Evolutionary conservation across 2,888 invertebrate genomes (phyloP).

Genomic region (Cistogaster globosa): DNA sequence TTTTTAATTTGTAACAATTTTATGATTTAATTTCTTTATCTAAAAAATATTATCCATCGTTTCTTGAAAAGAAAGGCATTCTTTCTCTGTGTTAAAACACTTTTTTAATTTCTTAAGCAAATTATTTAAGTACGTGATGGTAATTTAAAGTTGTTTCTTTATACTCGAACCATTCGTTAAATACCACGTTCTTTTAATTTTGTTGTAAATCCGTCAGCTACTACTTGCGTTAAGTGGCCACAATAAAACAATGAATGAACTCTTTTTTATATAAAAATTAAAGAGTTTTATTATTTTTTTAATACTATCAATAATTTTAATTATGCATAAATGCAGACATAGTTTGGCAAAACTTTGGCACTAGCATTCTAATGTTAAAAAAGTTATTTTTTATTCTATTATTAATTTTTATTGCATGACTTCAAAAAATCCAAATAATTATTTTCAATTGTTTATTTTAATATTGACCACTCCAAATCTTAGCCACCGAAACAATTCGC

Average conservation of each 20-base stretch:
- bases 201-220: constrained; percentile 46
- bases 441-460: no score
- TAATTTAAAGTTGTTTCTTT: constrained; percentile 30
- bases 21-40: no score
- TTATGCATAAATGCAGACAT: background rate
- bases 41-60: constrained; percentile 2
- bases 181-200: constrained; percentile 24
- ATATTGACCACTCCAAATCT: no score
- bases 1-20: no score
- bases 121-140: constrained; percentile 43
- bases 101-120: constrained; percentile 24
- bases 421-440: no score
- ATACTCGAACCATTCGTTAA: background rate
- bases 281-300: background rate
- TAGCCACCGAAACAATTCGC: no score
- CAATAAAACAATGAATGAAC: constrained; percentile 28
- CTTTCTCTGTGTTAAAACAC: background rate
- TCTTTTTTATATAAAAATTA: background rate
- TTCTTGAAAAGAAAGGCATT: constrained; percentile 16
- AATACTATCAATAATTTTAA: background rate
- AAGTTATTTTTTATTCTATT: no score
- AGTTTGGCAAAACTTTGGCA: background rate
- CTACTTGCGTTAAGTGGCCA: constrained; percentile 6
- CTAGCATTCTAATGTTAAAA: background rate
- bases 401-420: no score